Base-by-base conservation (phyloP, 1,140 invertebrate genomes). In the Plodia interpunctella region DNA sequence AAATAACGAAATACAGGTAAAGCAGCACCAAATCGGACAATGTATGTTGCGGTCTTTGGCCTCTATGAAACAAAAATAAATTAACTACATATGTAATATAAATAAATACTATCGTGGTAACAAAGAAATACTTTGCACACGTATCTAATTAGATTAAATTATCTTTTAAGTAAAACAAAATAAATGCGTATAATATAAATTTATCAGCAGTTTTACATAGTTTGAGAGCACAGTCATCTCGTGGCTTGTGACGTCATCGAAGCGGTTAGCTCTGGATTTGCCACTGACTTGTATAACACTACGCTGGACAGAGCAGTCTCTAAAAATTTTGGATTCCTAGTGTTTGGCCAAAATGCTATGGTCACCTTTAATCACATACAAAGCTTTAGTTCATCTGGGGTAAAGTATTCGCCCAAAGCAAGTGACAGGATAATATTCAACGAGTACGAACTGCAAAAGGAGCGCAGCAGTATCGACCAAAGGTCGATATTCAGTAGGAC, bases 221-320 rank as follows among this genome's bases (percentile, higher is more conserved):
- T 51, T 13, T 20, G 13, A 21, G n/a, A n/a, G 10, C 18, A 20
- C 49, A 5, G 3, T 51, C 49, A 20, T 25, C 51, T 53, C 20
- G 21, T 53, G 30, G 18, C 19, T 44, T 18, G 20, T 53, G 51
- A 53, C 51, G 51, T 25, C 51, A 53, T 20, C 20, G 51, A 53
- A 53, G 51, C 51, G 51, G 51, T 21, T 53, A 53, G 11, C 51
- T 53, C 51, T 13, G 25, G 51, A 25, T 15, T 44, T 44, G 38
- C 8, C 38, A 15, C 15, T 44, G 38, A 44, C 38, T 3, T 44
- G 13, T 44, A 15, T 44, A n/a, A 44, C 5, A 44, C 1, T 10
- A 15, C n/a, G 38, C 38, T 44, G 6, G 38, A 44, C n/a, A 44
- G 21, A 25, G 21, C 21, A 25, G 21, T 25, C 6, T n/a, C n/a